A percentile compares a stretch with the other conserved stretches of the same genome.
Conservation (phyloP, 1,140 invertebrate genomes). For the Phortica variegata region DNA sequence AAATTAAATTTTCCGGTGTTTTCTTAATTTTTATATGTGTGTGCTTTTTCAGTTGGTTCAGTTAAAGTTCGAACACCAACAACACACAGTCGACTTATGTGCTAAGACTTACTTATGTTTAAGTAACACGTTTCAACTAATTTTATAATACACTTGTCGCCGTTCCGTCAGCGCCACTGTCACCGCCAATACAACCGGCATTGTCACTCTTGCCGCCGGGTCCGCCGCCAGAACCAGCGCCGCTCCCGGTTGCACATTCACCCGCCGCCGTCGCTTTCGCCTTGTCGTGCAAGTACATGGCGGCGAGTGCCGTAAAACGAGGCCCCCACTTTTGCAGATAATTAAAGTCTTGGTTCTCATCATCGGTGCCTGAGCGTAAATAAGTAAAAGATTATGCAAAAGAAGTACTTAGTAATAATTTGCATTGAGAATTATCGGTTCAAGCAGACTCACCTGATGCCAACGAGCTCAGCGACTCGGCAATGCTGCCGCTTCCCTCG, state of each 20-base stretch:
- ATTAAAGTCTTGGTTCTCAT: constrained; percentile 95
- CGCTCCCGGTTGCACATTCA: constrained; percentile 35
- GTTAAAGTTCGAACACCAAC: constrained; percentile 1
- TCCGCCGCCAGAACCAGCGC: constrained; percentile 35
- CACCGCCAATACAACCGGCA: constrained; percentile 14
- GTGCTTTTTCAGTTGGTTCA: not conserved
- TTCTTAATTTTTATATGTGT: not conserved
- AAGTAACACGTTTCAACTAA: constrained; percentile 47
- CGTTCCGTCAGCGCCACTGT: constrained; percentile 2
- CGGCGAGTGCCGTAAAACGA: constrained; percentile 92
- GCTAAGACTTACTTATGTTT: constrained; percentile 21
- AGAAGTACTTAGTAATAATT: not conserved
- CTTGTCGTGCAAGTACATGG: constrained; percentile 87
- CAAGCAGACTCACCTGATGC: constrained; percentile 76
- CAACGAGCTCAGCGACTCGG: constrained; percentile 93
- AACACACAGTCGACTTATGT: constrained; percentile 4
- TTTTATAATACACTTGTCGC: constrained; percentile 50
- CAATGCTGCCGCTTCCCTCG: constrained; percentile 95
- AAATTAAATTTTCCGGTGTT: not conserved
- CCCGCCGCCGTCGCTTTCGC: constrained; percentile 31
- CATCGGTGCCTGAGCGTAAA: constrained; percentile 75
- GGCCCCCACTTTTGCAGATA: constrained; percentile 96
- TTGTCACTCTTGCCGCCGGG: too few relatives aligned
- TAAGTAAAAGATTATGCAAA: constrained; percentile 3
- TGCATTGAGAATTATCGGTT: constrained; percentile 1